These are phyloP conservation scores for Ecliptopera silaceata DNA, from an alignment of 2,888 invertebrate genomes.

Conservation along the genomic window DNA sequence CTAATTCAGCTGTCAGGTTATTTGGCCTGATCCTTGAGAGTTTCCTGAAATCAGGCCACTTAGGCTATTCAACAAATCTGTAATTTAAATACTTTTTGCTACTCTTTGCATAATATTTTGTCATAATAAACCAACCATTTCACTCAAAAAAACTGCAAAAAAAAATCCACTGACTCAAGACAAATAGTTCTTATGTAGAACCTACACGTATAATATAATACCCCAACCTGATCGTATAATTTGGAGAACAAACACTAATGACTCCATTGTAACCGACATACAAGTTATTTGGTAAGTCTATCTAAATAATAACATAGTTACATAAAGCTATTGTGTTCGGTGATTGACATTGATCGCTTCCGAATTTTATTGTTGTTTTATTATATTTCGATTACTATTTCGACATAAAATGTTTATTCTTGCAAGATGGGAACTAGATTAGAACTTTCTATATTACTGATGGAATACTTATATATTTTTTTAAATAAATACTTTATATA, in stretches of 20 bases:
- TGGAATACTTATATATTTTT: too few relatives aligned
- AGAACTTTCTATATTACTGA: too few relatives aligned
- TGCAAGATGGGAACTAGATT: background rate
- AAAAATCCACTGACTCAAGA: background rate
- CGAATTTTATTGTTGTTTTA: slow-evolving; percentile 26
- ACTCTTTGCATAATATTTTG: too few relatives aligned
- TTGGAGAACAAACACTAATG: slow-evolving; percentile 43
- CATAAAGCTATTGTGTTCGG: slow-evolving; percentile 58
- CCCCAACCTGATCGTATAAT: slow-evolving; percentile 26
- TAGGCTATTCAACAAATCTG: too few relatives aligned
- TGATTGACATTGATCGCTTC: slow-evolving; percentile 56
- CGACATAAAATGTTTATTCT: background rate
- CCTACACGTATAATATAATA: background rate
- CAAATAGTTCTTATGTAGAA: background rate
- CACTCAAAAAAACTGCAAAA: background rate
- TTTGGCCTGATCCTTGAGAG: too few relatives aligned
- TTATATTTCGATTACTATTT: background rate
- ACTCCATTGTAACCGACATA: slow-evolving; percentile 45
- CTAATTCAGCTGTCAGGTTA: too few relatives aligned
- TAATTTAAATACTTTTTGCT: too few relatives aligned
- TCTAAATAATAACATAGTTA: slow-evolving; percentile 53
- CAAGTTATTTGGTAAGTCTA: slow-evolving; percentile 34
- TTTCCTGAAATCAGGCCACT: too few relatives aligned
- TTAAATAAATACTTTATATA: too few relatives aligned
- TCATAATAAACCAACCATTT: too few relatives aligned